Evolutionary conservation across 2,113 vertebrate species (phyloP), one percentile per base, ranked within the genome.

Genomic region (Eleginops maclovinus): DNA sequence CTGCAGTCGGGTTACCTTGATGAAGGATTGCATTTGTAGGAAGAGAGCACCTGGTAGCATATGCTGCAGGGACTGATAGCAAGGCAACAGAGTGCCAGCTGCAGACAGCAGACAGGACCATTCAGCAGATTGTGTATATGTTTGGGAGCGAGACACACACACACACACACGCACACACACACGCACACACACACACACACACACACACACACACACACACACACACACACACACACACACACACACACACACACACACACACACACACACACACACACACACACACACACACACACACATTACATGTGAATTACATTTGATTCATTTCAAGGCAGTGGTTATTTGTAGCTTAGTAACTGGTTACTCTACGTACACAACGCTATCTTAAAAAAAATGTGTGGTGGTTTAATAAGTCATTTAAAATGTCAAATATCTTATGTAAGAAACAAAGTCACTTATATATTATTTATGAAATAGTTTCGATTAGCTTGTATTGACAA

Each of bases 21-120:
- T 87, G 86, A 89, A 91, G 82, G 89, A 89, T 89, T 82, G 83
- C 77, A 43, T 88, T 90, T 77, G 83, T 55, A 87, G 84, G 84
- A 85, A 87, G 83, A 84, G 65, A 92, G 92, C 94, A 94, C 93
- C 92, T 93, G 93, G 88, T 86, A 87, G 49, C 90, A 93, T 93
- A 92, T 94, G 92, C 91, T 93, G 71, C 83, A 54, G 93, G 91
- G 91, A 92, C 89, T 56, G 67, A 79, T 75, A 56, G 81, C 44
- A 31, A 68, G 60, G 87, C 88, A 87, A 67, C 86, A 67, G 75
- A 82, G 86, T 89, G 90, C 81, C 90, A 93, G 90, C 87, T 90
- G 91, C 86, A 87, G 62, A 60, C 74, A 86, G 83, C 83, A 86
- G 84, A 81, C 88, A 87, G 53, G 63, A 84, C 77, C 53, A 77